These are phyloP conservation scores for Listrodromus nycthemerus DNA, from an alignment of 2,888 invertebrate species.

Conservation along the genomic window DNA sequence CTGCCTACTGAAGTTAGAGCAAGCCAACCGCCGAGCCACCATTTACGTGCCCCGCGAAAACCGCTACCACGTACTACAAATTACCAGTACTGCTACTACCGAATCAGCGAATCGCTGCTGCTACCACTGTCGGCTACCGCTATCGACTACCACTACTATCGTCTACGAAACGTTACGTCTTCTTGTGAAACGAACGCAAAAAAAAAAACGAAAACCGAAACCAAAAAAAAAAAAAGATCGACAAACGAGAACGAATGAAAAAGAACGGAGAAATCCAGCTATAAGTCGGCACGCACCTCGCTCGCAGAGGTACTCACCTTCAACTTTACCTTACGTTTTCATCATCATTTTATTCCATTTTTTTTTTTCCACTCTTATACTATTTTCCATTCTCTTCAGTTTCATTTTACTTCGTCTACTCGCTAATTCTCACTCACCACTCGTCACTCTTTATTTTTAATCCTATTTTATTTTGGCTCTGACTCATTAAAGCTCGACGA, in stretches of 20 bases:
- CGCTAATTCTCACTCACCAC: background rate
- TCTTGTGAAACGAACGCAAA: constrained; percentile 79
- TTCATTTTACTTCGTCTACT: constrained; percentile 44
- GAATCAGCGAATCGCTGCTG: constrained; percentile 79
- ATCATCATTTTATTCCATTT: constrained; percentile 65
- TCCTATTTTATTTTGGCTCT: background rate
- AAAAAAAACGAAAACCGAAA: constrained; percentile 58
- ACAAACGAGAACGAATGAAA: constrained; percentile 54
- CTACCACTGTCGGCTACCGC: constrained; percentile 80
- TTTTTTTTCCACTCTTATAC: constrained; percentile 61
- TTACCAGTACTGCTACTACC: constrained; percentile 79
- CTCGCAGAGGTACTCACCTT: constrained; percentile 83
- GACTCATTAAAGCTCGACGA: constrained; percentile 10
- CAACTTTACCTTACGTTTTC: constrained; percentile 76
- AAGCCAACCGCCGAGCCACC: constrained; percentile 83
- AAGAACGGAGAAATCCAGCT: constrained; percentile 79
- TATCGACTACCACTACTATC: constrained; percentile 73
- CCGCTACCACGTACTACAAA: constrained; percentile 77
- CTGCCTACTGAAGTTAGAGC: constrained; percentile 83
- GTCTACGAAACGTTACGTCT: constrained; percentile 82
- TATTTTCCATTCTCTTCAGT: constrained; percentile 49
- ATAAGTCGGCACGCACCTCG: constrained; percentile 82
- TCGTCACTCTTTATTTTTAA: background rate
- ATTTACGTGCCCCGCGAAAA: constrained; percentile 82
- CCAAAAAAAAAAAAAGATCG: constrained; percentile 68